These are phyloP conservation scores for Magallana nippona DNA, from an alignment of 2,888 invertebrate species.

Conservation along the genomic window DNA sequence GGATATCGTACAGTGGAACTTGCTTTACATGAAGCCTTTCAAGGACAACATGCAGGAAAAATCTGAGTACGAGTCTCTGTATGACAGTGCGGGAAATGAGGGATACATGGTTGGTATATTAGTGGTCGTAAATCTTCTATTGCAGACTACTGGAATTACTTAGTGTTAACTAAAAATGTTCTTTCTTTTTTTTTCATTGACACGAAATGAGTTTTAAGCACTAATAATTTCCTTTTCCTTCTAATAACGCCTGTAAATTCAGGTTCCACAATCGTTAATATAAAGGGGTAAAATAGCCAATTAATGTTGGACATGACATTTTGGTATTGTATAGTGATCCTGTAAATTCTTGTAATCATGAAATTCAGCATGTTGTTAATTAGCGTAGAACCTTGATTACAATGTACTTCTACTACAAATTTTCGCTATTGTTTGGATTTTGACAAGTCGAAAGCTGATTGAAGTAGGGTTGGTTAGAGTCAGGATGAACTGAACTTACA, in stretches of 20 bases:
- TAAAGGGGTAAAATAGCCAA: too few species aligned
- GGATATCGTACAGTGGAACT: background rate
- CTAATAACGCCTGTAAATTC: too few species aligned
- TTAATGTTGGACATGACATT: background rate
- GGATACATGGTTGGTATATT: slow-evolving; percentile 70
- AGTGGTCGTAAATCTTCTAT: background rate
- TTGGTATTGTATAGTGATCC: background rate
- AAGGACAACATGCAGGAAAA: slow-evolving; percentile 66
- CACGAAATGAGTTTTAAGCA: too few species aligned
- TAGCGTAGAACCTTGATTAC: too few species aligned
- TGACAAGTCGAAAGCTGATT: background rate
- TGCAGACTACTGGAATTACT: too few species aligned
- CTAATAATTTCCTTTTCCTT: too few species aligned
- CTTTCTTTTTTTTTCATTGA: too few species aligned
- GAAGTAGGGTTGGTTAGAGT: background rate
- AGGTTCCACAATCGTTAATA: too few species aligned
- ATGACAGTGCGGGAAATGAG: slow-evolving; percentile 67
- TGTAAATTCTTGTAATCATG: background rate
- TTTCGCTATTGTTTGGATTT: background rate
- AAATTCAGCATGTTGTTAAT: too few species aligned
- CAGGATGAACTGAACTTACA: background rate
- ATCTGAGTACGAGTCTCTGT: slow-evolving; percentile 72
- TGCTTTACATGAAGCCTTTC: background rate
- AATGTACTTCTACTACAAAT: too few species aligned
- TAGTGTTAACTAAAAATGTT: too few species aligned